Evolutionary conservation across 2,113 vertebrate species (phyloP).

Genomic region (Sceloporus undulatus): DNA sequence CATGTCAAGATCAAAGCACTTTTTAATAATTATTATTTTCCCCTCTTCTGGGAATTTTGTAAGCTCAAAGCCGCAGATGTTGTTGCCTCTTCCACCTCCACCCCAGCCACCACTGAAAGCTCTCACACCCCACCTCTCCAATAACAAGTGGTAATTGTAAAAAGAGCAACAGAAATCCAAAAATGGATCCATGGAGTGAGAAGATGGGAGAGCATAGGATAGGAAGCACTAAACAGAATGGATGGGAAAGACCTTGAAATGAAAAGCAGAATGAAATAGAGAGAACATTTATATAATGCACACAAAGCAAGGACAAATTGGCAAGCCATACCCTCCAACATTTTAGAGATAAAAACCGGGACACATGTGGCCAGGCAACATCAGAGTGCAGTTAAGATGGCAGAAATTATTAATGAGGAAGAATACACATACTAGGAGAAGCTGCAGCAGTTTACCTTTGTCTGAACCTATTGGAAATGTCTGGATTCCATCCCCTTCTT

Average conservation of each 20-base stretch:
- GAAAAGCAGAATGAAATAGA: not conserved
- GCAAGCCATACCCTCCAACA: too few species aligned
- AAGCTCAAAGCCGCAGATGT: not conserved
- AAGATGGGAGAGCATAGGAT: not conserved
- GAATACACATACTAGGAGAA: too few species aligned
- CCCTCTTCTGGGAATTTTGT: not conserved
- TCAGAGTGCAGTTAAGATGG: too few species aligned
- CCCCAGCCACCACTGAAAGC: accelerated
- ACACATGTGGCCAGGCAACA: too few species aligned
- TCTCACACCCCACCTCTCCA: not conserved
- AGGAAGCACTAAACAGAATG: not conserved
- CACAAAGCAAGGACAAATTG: too few species aligned
- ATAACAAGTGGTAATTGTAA: not conserved
- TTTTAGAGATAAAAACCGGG: too few species aligned
- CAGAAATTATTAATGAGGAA: too few species aligned
- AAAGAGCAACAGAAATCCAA: not conserved
- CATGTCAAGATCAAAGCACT: conserved; percentile 7
- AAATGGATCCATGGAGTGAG: not conserved
- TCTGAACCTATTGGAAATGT: too few species aligned
- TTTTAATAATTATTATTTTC: not conserved
- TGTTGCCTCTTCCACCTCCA: too few species aligned
- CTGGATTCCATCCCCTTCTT: too few species aligned
- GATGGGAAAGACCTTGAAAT: not conserved
- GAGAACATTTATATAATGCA: too few species aligned
- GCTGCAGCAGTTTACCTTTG: too few species aligned